phyloP scores from a whole-genome alignment of 2,888 invertebrate genomes.

The Lampropteryx suffumata region DNA sequence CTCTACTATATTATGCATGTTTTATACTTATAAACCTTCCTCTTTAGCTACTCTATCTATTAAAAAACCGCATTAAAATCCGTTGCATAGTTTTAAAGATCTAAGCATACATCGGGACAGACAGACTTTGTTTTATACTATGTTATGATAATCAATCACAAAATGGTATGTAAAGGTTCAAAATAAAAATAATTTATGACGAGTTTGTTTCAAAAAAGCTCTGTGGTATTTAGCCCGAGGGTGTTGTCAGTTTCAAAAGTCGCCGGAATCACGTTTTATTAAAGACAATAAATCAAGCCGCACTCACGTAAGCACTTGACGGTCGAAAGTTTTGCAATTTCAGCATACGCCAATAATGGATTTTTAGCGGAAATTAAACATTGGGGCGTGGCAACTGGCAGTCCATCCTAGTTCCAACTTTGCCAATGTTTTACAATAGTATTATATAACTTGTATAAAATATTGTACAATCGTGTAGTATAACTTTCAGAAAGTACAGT shows the following conservation, averaged over 20 bases:
- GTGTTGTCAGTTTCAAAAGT: slow-evolving; percentile 21
- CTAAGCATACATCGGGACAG: too few relatives aligned
- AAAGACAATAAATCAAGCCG: slow-evolving; percentile 37
- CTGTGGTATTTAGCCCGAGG: slow-evolving; percentile 13
- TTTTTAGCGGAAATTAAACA: slow-evolving; percentile 62
- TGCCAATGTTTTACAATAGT: too few relatives aligned
- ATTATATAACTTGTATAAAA: too few relatives aligned
- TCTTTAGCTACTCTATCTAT: too few relatives aligned
- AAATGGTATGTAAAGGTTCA: neutral
- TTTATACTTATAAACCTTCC: too few relatives aligned
- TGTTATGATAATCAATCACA: too few relatives aligned
- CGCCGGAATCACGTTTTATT: slow-evolving; percentile 47
- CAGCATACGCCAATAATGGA: slow-evolving; percentile 57
- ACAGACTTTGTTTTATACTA: too few relatives aligned
- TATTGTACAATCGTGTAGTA: too few relatives aligned
- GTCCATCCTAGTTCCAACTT: slow-evolving; percentile 3
- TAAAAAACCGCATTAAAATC: too few relatives aligned
- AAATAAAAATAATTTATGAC: slow-evolving; percentile 12
- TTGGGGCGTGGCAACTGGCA: slow-evolving; percentile 25
- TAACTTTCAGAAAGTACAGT: too few relatives aligned
- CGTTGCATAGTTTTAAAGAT: too few relatives aligned
- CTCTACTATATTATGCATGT: too few relatives aligned
- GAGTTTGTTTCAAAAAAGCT: slow-evolving; percentile 10
- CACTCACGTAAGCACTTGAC: slow-evolving; percentile 46
- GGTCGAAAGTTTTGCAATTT: slow-evolving; percentile 61